phyloP scores from a whole-genome alignment of 2,888 invertebrate genomes.

The Gandaritis pyraliata region DNA sequence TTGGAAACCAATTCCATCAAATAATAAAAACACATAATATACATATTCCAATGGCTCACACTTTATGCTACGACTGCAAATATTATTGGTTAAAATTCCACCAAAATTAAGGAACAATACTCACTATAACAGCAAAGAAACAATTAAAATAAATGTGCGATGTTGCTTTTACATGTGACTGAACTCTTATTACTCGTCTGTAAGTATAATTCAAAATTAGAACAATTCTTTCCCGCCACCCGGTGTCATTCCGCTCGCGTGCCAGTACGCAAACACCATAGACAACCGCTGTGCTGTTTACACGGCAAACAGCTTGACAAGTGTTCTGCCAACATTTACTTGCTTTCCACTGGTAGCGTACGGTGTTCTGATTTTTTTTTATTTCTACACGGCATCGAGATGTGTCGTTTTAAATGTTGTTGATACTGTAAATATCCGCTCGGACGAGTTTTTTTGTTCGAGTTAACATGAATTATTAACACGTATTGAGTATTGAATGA shows the following conservation, averaged over 20 bases:
- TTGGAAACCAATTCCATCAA: too few species aligned
- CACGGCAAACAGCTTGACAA: slow-evolving; percentile 42
- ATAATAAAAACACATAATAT: too few species aligned
- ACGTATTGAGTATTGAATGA: too few species aligned
- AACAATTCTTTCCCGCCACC: slow-evolving; percentile 44
- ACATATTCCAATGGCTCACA: too few species aligned
- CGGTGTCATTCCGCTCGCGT: slow-evolving; percentile 51
- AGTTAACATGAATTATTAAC: too few species aligned
- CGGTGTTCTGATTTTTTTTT: slow-evolving; percentile 40
- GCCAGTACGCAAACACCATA: slow-evolving; percentile 51
- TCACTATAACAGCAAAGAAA: too few species aligned
- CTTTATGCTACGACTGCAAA: too few species aligned
- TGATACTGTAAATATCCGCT: slow-evolving; percentile 21
- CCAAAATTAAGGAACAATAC: too few species aligned
- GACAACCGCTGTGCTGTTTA: slow-evolving; percentile 32
- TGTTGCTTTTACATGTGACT: too few species aligned
- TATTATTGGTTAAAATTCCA: too few species aligned
- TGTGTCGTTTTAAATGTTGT: slow-evolving; percentile 38
- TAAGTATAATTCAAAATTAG: background rate
- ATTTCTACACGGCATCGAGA: slow-evolving; percentile 32
- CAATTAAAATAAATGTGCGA: too few species aligned
- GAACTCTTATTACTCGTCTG: too few species aligned
- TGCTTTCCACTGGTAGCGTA: slow-evolving; percentile 43
- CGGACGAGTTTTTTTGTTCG: background rate
- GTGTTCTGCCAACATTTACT: slow-evolving; percentile 47